Evolutionary conservation across 64 coral and sea anemone species (phyloP).

Genomic region (Exaiptasia diaphana): DNA sequence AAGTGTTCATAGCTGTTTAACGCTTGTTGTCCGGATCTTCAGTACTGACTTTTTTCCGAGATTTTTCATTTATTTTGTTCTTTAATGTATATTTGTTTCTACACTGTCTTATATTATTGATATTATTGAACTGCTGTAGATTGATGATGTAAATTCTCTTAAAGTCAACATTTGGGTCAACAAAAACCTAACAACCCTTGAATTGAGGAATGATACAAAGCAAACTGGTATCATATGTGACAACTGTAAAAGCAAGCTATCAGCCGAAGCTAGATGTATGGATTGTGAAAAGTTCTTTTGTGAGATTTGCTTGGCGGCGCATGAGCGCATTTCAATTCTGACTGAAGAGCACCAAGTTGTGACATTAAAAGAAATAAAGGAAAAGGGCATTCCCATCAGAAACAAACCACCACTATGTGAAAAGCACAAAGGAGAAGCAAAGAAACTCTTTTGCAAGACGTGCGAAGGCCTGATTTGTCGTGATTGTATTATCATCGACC

Average conservation of each 20-base stretch:
- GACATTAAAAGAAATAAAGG: conserved; percentile 12
- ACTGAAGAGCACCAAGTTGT: conserved; percentile 22
- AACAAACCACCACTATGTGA: conserved; percentile 8
- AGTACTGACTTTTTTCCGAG: too few relatives aligned
- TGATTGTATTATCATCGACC: conserved; percentile 61
- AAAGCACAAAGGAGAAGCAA: conserved; percentile 18
- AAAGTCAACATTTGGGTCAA: conserved; percentile 3
- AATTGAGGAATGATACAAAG: background rate
- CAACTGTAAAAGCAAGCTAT: background rate
- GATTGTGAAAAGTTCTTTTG: background rate
- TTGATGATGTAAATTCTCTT: too few relatives aligned
- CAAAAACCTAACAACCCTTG: background rate
- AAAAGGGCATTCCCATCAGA: conserved; percentile 9
- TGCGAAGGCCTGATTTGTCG: conserved; percentile 47
- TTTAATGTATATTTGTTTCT: too few relatives aligned
- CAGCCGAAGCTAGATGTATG: background rate
- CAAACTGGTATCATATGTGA: background rate
- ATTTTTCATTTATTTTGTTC: too few relatives aligned
- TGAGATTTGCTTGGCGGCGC: conserved; percentile 20
- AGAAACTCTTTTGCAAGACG: conserved; percentile 48
- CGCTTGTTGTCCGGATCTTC: too few relatives aligned
- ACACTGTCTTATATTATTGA: too few relatives aligned
- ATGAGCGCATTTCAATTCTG: conserved; percentile 7
- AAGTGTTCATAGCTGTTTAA: too few relatives aligned
- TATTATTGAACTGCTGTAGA: too few relatives aligned